A percentile compares a stretch with the other conserved stretches of the same genome.
These are phyloP conservation scores for Yasuhikotakia modesta DNA, from an alignment of 2,797 vertebrate genomes.

Conservation along the genomic window DNA sequence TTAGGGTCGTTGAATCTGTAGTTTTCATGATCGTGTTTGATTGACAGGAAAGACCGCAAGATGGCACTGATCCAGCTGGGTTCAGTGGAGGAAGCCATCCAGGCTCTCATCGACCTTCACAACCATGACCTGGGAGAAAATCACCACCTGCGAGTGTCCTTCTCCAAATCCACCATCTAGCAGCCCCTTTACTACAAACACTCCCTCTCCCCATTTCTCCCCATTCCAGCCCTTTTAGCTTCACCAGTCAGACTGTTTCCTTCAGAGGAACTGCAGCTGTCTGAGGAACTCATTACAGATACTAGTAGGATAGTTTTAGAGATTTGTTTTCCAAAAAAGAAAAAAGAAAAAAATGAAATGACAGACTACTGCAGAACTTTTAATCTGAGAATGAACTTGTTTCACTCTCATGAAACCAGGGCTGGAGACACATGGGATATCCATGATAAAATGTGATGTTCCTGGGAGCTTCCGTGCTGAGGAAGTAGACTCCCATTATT, in stretches of 20 bases:
- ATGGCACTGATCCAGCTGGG: slow-evolving; percentile 90
- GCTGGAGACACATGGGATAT: slow-evolving; percentile 49
- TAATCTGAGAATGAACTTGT: slow-evolving; percentile 64
- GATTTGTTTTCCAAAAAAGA: slow-evolving; percentile 44
- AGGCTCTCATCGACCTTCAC: slow-evolving; percentile 88
- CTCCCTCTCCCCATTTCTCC: slow-evolving; percentile 19
- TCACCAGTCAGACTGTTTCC: slow-evolving; percentile 33
- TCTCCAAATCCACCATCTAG: slow-evolving; percentile 88
- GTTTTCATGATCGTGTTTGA: slow-evolving; percentile 19
- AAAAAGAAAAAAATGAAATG: slow-evolving; percentile 44
- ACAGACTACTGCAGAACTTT: slow-evolving; percentile 68
- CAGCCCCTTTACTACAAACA: slow-evolving; percentile 58
- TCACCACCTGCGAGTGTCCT: slow-evolving; percentile 88
- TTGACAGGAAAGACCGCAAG: slow-evolving; percentile 84
- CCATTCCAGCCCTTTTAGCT: slow-evolving; percentile 9
- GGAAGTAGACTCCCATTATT: slow-evolving; percentile 36
- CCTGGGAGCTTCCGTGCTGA: slow-evolving; percentile 23
- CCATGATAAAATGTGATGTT: slow-evolving; percentile 23
- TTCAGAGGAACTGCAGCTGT: slow-evolving; percentile 23
- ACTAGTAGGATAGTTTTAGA: slow-evolving; percentile 60
- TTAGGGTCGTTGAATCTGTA: neutral
- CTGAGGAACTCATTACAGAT: slow-evolving; percentile 43
- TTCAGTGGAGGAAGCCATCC: slow-evolving; percentile 90
- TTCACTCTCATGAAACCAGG: slow-evolving; percentile 63
- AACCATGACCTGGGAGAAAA: slow-evolving; percentile 89